A percentile compares a stretch with the other conserved stretches of the same genome.
These are phyloP conservation scores for Saimiri boliviensis DNA, from an alignment of 2,113 vertebrate species.

Conservation along the genomic window DNA sequence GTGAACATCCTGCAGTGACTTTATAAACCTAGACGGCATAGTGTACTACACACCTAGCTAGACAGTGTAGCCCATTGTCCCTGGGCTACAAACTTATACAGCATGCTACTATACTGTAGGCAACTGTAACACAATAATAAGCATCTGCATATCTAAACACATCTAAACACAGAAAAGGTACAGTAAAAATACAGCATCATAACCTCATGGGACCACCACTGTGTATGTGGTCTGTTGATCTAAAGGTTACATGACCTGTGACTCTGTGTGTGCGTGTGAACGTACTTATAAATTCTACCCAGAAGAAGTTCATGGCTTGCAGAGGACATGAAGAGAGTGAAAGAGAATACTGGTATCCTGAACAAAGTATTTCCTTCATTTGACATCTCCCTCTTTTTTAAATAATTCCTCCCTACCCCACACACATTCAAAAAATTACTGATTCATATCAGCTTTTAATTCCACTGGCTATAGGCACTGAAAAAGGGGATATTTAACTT, in stretches of 20 bases:
- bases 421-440: background rate
- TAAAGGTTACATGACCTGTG: background rate
- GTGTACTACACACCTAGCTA: background rate
- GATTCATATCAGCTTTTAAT: background rate
- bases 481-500: background rate
- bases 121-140: background rate
- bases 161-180: background rate
- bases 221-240: background rate
- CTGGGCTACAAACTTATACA: background rate
- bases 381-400: no score
- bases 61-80: background rate
- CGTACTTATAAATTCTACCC: background rate
- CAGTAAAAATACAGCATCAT: background rate
- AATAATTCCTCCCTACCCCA: background rate
- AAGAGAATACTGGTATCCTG: rapidly evolving
- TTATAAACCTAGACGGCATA: background rate
- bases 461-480: background rate
- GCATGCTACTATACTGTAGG: background rate
- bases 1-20: background rate
- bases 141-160: background rate
- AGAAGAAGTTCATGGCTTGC: rapidly evolving
- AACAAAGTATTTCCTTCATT: no score
- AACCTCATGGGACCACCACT: background rate
- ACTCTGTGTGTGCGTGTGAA: background rate
- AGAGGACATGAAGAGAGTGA: background rate